Base-by-base conservation (phyloP, 1,140 invertebrate species). In the Diachasma alloeum region DNA sequence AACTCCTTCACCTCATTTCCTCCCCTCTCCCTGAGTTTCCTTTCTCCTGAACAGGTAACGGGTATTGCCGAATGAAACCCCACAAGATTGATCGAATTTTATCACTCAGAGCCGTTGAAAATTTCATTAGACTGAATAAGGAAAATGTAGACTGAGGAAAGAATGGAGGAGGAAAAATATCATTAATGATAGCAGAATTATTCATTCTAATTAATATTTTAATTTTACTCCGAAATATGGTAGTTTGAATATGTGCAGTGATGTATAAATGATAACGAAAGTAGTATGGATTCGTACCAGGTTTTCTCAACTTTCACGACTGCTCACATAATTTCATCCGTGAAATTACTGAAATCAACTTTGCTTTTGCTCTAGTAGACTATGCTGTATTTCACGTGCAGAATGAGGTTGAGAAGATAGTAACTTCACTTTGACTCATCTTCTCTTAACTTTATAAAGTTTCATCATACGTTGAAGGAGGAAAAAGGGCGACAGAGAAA, bases 391-490 rank as follows among this genome's bases (percentile, higher is more conserved):
- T 63, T 63, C 24, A 63, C 59, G 59, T 63, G 8, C 24, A 63
- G 59, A 63, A 63, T 63, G 22, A 19, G n/a, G 24, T 26, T 63
- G 59, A 22, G n/a, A 56, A 15, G 59, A 15, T 53, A 19, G 48
- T 53, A 53, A 63, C 1, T 63, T 63, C 59, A 26, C 59, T 63
- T 63, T 63, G 59, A 63, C 59, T 63, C 59, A 63, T 63, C 24
- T 63, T 63, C 59, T 22, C 24, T 26, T 19, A 63, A 63, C 59
- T 63, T 63, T 26, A 63, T 63, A 63, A 63, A 63, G 59, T 63
- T 63, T 31, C 59, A 63, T 63, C 59, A 31, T 63, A 63, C 59
- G 13, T 26, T 11, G 59, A 63, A 63, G 15, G 19, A 63, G 24
- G 8, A 63, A 19, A 2, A 63, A 26, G 24, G 59, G 59, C 53